phyloP scores from a whole-genome alignment of 2,113 vertebrate species.

The Taurulus bubalis region DNA sequence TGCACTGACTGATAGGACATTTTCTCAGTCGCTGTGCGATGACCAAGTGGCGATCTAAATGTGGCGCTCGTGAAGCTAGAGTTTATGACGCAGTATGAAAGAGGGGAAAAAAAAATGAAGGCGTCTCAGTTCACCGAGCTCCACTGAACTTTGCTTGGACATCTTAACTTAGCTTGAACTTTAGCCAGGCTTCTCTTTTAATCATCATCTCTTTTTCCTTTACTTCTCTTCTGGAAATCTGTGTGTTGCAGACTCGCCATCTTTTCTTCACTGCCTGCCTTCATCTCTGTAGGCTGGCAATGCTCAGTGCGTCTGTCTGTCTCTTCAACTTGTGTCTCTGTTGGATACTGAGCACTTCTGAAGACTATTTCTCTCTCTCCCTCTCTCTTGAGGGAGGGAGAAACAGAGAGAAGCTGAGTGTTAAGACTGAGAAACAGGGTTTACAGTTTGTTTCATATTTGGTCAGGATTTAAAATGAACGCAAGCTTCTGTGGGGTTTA shows the following conservation, averaged over 20 bases:
- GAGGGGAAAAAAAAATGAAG: not conserved
- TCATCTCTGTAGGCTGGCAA: constrained; percentile 42
- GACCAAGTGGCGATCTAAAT: not conserved
- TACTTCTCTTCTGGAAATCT: constrained; percentile 19
- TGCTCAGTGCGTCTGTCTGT: constrained; percentile 31
- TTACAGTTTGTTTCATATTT: constrained; percentile 3
- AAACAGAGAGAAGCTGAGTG: not conserved
- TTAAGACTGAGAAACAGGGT: constrained; percentile 4
- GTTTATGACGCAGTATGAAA: not conserved
- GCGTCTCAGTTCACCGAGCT: constrained; percentile 4
- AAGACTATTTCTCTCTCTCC: constrained; percentile 40
- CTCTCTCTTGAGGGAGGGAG: constrained; percentile 15
- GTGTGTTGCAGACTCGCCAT: constrained; percentile 28
- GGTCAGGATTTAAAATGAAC: constrained; percentile 27
- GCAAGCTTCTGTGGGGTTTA: not conserved
- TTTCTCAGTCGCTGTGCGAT: not conserved
- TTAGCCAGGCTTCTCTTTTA: constrained; percentile 37
- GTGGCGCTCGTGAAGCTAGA: constrained; percentile 10
- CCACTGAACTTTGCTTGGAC: constrained; percentile 45
- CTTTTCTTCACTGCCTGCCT: constrained; percentile 26
- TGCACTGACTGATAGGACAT: not conserved
- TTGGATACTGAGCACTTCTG: constrained; percentile 48
- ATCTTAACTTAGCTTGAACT: constrained; percentile 54
- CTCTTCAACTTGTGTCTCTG: constrained; percentile 40
- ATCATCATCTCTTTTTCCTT: constrained; percentile 21